Percentiles rank a stretch among this genome's conserved stretches.
Evolutionary conservation across 1,140 invertebrate genomes (phyloP).

Genomic region (Temnothorax curvispinosus): DNA sequence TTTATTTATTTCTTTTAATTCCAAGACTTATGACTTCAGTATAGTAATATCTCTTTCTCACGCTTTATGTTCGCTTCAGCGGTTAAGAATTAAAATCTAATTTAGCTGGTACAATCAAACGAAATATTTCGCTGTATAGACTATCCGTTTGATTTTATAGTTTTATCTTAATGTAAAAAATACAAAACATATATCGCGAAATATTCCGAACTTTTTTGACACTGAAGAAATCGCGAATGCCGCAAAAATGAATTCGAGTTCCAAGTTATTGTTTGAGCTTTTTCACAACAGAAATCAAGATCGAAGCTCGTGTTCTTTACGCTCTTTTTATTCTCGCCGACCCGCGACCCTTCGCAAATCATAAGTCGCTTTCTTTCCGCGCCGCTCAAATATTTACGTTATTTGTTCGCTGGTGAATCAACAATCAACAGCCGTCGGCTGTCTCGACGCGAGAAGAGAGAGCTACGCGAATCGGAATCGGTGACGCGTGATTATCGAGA

Average conservation of each 20-base stretch:
- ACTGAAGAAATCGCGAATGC: neutral
- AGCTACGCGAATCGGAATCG: neutral
- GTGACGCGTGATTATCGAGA: neutral
- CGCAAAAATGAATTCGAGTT: neutral
- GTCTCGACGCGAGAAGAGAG: neutral
- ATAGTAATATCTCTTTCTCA: neutral
- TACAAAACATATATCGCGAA: neutral
- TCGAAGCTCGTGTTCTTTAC: neutral
- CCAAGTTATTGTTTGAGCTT: neutral
- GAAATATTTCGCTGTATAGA: neutral
- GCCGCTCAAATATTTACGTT: slow-evolving; percentile 32
- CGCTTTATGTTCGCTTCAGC: neutral
- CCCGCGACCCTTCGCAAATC: neutral
- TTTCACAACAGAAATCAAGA: neutral
- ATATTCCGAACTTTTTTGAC: neutral
- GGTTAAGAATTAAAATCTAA: slow-evolving; percentile 20
- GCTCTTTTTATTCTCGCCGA: neutral
- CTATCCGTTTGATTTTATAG: neutral
- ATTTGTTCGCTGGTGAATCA: slow-evolving; percentile 22
- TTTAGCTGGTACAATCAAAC: neutral
- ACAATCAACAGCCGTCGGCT: slow-evolving; percentile 12
- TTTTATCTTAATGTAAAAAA: neutral
- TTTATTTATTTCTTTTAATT: slow-evolving; percentile 11
- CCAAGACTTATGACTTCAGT: slow-evolving; percentile 4
- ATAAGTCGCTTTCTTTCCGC: neutral